A percentile compares a stretch with the other conserved stretches of the same genome.
These are phyloP conservation scores for Apantesis nais DNA, from an alignment of 2,888 invertebrate genomes.

Conservation along the genomic window DNA sequence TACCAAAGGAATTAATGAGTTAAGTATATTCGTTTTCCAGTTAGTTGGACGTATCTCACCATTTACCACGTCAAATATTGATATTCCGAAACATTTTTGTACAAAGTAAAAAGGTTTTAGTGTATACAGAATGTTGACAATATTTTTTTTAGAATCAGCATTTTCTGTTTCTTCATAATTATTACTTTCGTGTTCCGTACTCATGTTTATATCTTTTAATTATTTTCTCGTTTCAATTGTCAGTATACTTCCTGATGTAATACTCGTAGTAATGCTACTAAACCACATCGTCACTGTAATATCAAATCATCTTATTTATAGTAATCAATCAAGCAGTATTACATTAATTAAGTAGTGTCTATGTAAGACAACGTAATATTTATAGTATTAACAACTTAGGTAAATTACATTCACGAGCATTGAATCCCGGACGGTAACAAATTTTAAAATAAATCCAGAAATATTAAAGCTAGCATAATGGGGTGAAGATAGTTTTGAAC, in stretches of 20 bases:
- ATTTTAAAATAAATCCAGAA: too few relatives aligned
- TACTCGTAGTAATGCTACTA: background rate
- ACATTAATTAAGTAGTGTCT: conserved; percentile 3
- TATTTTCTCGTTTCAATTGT: background rate
- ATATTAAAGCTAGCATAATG: too few relatives aligned
- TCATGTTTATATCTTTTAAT: background rate
- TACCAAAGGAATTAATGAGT: background rate
- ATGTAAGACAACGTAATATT: background rate
- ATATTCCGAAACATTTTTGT: conserved; percentile 15
- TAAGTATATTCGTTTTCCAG: background rate
- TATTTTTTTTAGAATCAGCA: background rate
- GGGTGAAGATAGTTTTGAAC: too few relatives aligned
- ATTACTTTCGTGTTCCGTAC: conserved; percentile 44
- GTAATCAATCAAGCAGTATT: background rate
- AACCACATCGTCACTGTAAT: background rate
- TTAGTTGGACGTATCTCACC: background rate
- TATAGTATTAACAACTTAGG: background rate
- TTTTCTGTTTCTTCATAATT: background rate
- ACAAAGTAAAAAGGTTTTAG: background rate
- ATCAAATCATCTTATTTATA: background rate
- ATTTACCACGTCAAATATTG: background rate
- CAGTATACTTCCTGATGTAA: background rate
- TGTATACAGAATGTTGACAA: background rate
- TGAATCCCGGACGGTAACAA: too few relatives aligned
- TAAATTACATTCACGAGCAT: too few relatives aligned